Conservation (phyloP, 2,797 vertebrate species). For the Amazona finschi region DNA sequence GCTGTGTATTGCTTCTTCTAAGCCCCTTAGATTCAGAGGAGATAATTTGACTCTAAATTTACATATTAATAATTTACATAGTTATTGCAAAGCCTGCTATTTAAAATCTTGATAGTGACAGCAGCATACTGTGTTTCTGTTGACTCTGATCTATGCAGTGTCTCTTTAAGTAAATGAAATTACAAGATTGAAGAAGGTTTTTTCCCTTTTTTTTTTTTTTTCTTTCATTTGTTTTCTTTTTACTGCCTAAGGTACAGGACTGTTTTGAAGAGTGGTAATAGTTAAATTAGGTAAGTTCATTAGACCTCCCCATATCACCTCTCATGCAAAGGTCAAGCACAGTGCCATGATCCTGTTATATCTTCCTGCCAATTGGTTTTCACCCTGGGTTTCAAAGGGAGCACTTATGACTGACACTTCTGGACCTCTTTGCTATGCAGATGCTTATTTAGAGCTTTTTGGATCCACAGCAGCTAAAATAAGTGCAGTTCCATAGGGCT, state of each 20-base stretch:
- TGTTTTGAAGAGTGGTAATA: slow-evolving; percentile 36
- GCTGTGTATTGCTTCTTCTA: background rate
- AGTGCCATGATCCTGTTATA: slow-evolving; percentile 53
- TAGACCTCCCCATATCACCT: slow-evolving; percentile 33
- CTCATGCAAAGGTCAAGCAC: slow-evolving; percentile 65
- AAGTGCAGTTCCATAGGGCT: slow-evolving; percentile 31
- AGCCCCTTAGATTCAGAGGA: slow-evolving; percentile 37
- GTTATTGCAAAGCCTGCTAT: slow-evolving; percentile 59
- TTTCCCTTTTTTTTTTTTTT: background rate
- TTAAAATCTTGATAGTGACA: slow-evolving; percentile 60
- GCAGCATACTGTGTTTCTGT: background rate
- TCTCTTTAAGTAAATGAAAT: slow-evolving; percentile 9
- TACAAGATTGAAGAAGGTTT: background rate
- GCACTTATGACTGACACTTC: slow-evolving; percentile 66
- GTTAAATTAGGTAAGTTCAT: slow-evolving; percentile 68
- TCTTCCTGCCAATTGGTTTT: slow-evolving; percentile 72
- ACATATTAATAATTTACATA: slow-evolving; percentile 67
- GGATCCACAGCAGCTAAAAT: slow-evolving; percentile 54
- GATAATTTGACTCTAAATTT: slow-evolving; percentile 60
- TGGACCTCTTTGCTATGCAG: slow-evolving; percentile 62
- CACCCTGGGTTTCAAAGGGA: slow-evolving; percentile 70
- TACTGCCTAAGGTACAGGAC: background rate
- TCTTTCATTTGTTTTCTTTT: background rate
- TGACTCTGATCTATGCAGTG: slow-evolving; percentile 31
- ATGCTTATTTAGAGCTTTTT: slow-evolving; percentile 66